phyloP scores from a whole-genome alignment of 92 coral and sea anemone genomes.

The Epizoanthus ramosus region DNA sequence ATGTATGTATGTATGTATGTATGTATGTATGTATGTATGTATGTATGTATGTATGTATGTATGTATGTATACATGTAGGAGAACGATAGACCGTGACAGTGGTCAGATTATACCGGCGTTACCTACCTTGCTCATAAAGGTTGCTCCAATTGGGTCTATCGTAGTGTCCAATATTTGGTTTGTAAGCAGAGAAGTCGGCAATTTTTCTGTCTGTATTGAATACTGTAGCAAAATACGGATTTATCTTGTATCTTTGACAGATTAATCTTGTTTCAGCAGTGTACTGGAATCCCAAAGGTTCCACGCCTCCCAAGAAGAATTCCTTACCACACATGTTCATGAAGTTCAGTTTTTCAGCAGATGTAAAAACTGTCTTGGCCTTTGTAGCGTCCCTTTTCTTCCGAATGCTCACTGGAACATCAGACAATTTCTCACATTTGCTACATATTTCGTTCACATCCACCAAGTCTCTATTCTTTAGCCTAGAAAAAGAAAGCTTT shows the following conservation, averaged over 20 bases:
- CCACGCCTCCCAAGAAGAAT: conserved; percentile 21
- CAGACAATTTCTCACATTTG: conserved; percentile 17
- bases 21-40: too few relatives aligned
- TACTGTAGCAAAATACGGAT: conserved; percentile 34
- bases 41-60: too few relatives aligned
- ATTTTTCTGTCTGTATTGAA: conserved; percentile 32
- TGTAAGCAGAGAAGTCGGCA: conserved; percentile 50
- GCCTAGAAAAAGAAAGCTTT: conserved; percentile 30
- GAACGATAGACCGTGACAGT: background rate
- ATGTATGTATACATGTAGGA: too few relatives aligned
- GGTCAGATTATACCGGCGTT: background rate
- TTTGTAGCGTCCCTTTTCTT: conserved; percentile 9
- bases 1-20: too few relatives aligned
- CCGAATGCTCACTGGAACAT: conserved; percentile 33
- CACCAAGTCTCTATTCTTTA: conserved; percentile 30
- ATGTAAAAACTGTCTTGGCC: conserved; percentile 26
- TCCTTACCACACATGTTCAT: conserved; percentile 43
- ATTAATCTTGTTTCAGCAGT: conserved; percentile 19
- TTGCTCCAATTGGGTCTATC: conserved; percentile 14
- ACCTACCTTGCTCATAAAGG: conserved; percentile 16
- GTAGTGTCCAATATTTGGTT: conserved; percentile 19
- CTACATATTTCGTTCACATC: conserved; percentile 19
- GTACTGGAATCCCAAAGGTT: conserved; percentile 26
- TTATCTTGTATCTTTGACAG: conserved; percentile 29
- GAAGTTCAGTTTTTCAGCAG: background rate